Evolutionary conservation across 2,888 invertebrate species (phyloP), one percentile per base, ranked within the genome.

Genomic region (Rhaphigaster nebulosa): DNA sequence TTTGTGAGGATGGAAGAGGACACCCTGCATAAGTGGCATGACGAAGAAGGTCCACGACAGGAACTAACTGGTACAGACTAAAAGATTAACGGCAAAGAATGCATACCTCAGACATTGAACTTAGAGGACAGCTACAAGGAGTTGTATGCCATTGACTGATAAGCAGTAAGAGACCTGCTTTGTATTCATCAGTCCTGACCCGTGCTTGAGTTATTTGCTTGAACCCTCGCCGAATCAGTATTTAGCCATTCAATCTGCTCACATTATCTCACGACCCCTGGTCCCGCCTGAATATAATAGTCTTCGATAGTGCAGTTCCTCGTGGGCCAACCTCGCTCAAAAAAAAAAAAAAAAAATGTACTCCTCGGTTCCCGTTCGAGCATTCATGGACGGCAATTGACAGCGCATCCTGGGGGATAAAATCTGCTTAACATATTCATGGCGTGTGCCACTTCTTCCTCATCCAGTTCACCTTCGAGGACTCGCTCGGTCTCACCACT

Each of bases 131-230:
- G 60, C n/a, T 60, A 60, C 60, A 60, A 12, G 56, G 8, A 56
- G n/a, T 13, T 10, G 60, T 38, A 34, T 20, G 38, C 20, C 76
- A 38, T 41, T 41, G 80, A 80, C 80, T 26, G 80, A 80, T 80
- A 80, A 80, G 41, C 80, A 38, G 29, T 8, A 15, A 65, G 29
- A 29, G 15, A 29, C 41, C 80, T 80, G 80, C 80, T 80, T 41
- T 80, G 80, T 80, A 80, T 80, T 80, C 80, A 41, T 38, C 41
- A 45, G 41, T 41, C 41, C 41, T 80, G 41, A 80, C 80, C 80
- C 26, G 8, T 80, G 80, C 41, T 80, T 80, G 80, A 80, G 80
- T 80, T 80, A 80, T 80, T 80, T 80, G 41, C 80, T 80, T 80
- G 80, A 80, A 80, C 80, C 13, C 26, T 80, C 10, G 41, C 23